phyloP scores from a whole-genome alignment of 2,797 vertebrate species.

The Hoplostethus atlanticus region DNA sequence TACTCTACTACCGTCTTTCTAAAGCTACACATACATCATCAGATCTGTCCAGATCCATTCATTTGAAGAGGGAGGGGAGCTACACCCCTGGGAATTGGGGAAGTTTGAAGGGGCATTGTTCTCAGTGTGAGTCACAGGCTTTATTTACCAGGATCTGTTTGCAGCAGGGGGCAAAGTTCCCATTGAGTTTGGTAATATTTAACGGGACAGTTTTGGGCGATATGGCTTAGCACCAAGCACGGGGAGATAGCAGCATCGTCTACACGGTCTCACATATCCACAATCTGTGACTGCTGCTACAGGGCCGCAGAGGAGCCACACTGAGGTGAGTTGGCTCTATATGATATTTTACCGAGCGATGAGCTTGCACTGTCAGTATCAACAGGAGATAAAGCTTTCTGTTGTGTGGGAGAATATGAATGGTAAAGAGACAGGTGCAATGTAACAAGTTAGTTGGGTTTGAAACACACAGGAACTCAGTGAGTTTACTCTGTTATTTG shows the following conservation, averaged over 20 bases:
- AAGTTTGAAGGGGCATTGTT: constrained; percentile 54
- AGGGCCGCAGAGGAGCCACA: constrained; percentile 35
- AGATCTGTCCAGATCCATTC: constrained; percentile 9
- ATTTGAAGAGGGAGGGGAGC: constrained; percentile 24
- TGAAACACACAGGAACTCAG: not conserved
- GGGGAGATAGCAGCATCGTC: constrained; percentile 21
- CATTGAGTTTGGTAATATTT: constrained; percentile 78
- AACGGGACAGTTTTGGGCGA: constrained; percentile 70
- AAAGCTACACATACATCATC: constrained; percentile 13
- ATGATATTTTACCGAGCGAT: constrained; percentile 8
- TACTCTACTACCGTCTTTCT: not conserved
- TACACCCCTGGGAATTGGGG: constrained; percentile 38
- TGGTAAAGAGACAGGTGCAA: not conserved
- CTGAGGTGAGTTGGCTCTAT: constrained; percentile 66
- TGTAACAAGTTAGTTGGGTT: not conserved
- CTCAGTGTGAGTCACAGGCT: constrained; percentile 58
- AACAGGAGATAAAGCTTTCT: not conserved
- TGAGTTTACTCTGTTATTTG: not conserved
- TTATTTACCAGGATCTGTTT: constrained; percentile 47
- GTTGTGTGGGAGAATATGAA: constrained; percentile 10
- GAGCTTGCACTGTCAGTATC: not conserved
- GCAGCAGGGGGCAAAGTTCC: constrained; percentile 68
- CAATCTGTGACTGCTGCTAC: not conserved
- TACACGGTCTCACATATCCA: constrained; percentile 5
- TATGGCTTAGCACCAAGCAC: constrained; percentile 32